phyloP scores from a whole-genome alignment of 2,113 vertebrate genomes.

The Ginglymostoma cirratum region DNA sequence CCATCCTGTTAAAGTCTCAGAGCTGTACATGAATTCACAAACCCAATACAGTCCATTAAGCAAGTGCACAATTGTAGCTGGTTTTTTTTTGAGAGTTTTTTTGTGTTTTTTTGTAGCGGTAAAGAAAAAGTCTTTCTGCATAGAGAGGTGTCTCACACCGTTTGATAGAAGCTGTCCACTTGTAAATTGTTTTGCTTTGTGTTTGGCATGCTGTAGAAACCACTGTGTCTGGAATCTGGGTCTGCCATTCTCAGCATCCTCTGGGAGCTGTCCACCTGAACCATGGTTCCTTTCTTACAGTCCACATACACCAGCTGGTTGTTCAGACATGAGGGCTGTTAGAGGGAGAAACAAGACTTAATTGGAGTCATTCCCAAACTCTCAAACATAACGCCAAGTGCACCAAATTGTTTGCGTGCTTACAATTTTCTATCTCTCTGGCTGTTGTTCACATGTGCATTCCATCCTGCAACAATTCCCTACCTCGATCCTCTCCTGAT shows the following conservation, averaged over 20 bases:
- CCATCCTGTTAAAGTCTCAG: slow-evolving; percentile 64
- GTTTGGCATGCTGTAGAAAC: slow-evolving; percentile 82
- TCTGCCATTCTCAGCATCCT: slow-evolving; percentile 80
- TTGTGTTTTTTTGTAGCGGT: slow-evolving; percentile 51
- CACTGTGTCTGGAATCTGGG: slow-evolving; percentile 79
- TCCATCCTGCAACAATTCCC: not conserved
- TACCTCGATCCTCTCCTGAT: not conserved
- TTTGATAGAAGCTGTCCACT: slow-evolving; percentile 86
- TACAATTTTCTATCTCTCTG: not conserved
- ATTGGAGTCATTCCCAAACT: not conserved
- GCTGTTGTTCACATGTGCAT: not conserved
- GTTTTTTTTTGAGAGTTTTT: slow-evolving; percentile 41
- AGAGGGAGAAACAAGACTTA: slow-evolving; percentile 26
- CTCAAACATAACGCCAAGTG: not conserved
- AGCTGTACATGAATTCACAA: slow-evolving; percentile 69
- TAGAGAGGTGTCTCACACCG: slow-evolving; percentile 63
- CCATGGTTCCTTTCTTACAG: slow-evolving; percentile 78
- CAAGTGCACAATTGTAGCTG: slow-evolving; percentile 70
- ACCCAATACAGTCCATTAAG: slow-evolving; percentile 67
- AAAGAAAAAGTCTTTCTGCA: slow-evolving; percentile 46
- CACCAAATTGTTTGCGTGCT: not conserved
- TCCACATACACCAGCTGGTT: slow-evolving; percentile 81
- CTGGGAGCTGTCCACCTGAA: slow-evolving; percentile 74
- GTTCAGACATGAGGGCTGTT: slow-evolving; percentile 76
- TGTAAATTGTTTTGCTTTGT: slow-evolving; percentile 77